A percentile compares a stretch with the other conserved stretches of the same genome.
Evolutionary conservation across 2,113 vertebrate species (phyloP).

Genomic region (Xenopus laevis): DNA sequence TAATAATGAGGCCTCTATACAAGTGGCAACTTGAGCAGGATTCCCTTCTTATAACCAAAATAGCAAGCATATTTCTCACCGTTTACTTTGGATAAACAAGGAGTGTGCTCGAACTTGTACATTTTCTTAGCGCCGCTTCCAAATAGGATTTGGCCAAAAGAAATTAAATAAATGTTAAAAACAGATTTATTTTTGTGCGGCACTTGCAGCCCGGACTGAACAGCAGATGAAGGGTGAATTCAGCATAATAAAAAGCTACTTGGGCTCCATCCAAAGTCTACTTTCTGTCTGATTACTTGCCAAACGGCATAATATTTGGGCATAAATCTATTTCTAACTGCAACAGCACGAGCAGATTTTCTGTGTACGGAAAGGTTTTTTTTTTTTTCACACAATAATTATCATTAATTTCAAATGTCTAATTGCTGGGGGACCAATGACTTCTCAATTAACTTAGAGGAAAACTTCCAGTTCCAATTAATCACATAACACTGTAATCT

Average conservation of each 20-base stretch:
- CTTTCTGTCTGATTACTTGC: not conserved
- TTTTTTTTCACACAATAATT: not conserved
- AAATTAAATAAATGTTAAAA: constrained; percentile 16
- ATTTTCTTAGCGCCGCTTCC: not conserved
- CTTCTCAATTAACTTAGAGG: too few species aligned
- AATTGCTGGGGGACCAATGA: not conserved
- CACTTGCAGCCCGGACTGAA: not conserved
- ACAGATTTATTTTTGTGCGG: constrained; percentile 14
- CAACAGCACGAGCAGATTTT: not conserved
- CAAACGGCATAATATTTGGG: not conserved
- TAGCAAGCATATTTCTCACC: constrained; percentile 10
- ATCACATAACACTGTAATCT: too few species aligned
- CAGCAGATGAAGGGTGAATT: not conserved
- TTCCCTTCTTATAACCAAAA: constrained; percentile 5
- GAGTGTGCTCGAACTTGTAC: not conserved
- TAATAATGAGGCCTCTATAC: constrained; percentile 1
- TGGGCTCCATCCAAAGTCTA: not conserved
- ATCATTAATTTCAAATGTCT: not conserved
- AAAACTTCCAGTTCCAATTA: too few species aligned
- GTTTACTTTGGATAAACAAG: constrained; percentile 20
- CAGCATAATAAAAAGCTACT: not conserved
- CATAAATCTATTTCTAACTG: not conserved
- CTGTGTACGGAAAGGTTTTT: not conserved
- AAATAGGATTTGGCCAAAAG: not conserved
- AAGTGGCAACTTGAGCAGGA: not conserved